Percentiles rank a stretch among this genome's conserved stretches.
Evolutionary conservation across 2,797 vertebrate genomes (phyloP).

Genomic region (Lagocephalus sceleratus): DNA sequence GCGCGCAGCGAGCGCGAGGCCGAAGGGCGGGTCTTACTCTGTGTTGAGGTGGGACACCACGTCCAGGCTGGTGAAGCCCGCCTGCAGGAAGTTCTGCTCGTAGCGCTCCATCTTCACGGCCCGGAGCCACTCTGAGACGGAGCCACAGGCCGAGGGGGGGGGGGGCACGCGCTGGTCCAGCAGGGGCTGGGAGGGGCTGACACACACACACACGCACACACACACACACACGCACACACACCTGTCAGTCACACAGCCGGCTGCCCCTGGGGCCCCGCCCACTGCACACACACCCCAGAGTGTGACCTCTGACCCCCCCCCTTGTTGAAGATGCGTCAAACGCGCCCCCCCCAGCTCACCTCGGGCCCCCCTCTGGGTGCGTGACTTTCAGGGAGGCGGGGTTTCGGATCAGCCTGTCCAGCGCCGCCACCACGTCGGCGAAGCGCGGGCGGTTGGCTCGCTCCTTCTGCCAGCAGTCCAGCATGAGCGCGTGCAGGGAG

Average conservation of each 20-base stretch:
- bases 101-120: conserved; percentile 87
- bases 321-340: conserved; percentile 22
- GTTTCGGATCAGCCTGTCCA: conserved; percentile 87
- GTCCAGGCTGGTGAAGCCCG: conserved; percentile 80
- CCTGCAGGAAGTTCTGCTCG: conserved; percentile 80
- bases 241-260: conserved; percentile 36
- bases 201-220: conserved; percentile 25
- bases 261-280: not conserved
- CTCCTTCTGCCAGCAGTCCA: conserved; percentile 97
- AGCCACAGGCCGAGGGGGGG: conserved; percentile 75
- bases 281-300: not conserved
- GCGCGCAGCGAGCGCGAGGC: too few species aligned
- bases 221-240: conserved; percentile 19
- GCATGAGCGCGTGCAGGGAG: conserved; percentile 90
- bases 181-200: conserved; percentile 75
- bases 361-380: conserved; percentile 60
- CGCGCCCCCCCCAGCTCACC: too few species aligned
- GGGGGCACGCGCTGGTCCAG: conserved; percentile 79
- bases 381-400: conserved; percentile 83
- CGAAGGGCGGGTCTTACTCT: conserved; percentile 69
- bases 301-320: conserved; percentile 12
- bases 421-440: conserved; percentile 78
- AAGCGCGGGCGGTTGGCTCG: conserved; percentile 74
- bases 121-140: conserved; percentile 82
- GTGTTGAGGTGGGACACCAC: conserved; percentile 78